These are phyloP conservation scores for Horisme vitalbata DNA, from an alignment of 2,888 invertebrate species.

Conservation along the genomic window DNA sequence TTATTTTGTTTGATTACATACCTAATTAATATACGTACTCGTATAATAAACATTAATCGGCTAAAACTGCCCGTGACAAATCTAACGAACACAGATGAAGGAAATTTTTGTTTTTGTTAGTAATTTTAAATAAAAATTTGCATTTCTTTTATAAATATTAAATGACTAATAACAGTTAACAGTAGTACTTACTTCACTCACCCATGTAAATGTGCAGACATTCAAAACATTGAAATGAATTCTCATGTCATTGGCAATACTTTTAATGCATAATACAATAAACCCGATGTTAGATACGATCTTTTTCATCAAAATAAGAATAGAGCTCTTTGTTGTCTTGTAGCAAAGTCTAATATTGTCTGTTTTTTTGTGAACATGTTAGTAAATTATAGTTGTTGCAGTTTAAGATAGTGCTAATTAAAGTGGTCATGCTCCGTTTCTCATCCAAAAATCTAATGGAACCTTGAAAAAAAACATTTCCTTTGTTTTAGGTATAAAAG, in stretches of 20 bases:
- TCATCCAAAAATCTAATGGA: conserved; percentile 51
- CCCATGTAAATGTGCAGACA: conserved; percentile 5
- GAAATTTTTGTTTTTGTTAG: too few species aligned
- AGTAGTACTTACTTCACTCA: too few species aligned
- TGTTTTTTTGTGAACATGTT: conserved; percentile 25
- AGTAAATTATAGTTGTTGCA: conserved; percentile 41
- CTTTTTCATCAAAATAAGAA: conserved; percentile 6
- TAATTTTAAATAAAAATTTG: too few species aligned
- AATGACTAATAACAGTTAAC: neutral
- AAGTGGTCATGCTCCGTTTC: conserved; percentile 63
- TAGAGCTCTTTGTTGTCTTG: neutral
- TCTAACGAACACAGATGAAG: too few species aligned
- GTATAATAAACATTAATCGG: too few species aligned
- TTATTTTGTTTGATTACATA: too few species aligned
- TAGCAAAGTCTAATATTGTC: conserved; percentile 26
- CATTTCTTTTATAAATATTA: too few species aligned
- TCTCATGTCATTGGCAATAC: conserved; percentile 37
- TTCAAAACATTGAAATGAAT: conserved; percentile 25
- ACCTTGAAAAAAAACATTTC: conserved; percentile 61
- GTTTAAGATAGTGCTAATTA: conserved; percentile 49
- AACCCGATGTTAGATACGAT: conserved; percentile 29
- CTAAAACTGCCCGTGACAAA: too few species aligned
- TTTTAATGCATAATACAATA: conserved; percentile 34
- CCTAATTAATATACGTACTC: too few species aligned
- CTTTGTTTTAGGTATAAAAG: conserved; percentile 62